Conservation (phyloP, 2,888 invertebrate genomes). For the Eristalis arbustorum region DNA sequence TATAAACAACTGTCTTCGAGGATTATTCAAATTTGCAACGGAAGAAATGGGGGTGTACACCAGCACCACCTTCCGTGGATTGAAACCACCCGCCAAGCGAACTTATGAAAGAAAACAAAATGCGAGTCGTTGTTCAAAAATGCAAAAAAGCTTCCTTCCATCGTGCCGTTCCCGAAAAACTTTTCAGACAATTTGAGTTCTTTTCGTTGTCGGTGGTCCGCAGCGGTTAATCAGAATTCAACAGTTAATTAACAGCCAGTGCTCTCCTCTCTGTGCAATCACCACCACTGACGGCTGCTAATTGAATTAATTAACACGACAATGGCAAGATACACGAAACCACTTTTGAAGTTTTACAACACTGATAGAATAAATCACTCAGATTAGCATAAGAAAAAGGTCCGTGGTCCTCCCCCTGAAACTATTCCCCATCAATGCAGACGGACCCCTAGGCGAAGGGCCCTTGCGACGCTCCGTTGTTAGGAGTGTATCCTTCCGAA, state of each 20-base stretch:
- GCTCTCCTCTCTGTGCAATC: conserved; percentile 28
- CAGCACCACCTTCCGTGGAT: neutral
- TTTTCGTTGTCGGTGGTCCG: neutral
- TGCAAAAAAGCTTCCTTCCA: neutral
- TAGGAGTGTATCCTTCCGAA: neutral
- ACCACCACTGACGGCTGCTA: conserved; percentile 38
- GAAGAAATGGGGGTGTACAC: neutral
- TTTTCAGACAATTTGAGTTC: conserved; percentile 10
- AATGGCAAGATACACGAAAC: conserved; percentile 52
- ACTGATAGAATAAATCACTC: conserved; percentile 62
- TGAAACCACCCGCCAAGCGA: neutral
- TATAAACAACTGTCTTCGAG: conserved; percentile 58
- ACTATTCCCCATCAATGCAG: neutral
- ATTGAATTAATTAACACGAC: conserved; percentile 66
- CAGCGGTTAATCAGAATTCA: conserved; percentile 14
- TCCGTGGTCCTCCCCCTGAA: neutral
- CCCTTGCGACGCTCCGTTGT: conserved; percentile 4
- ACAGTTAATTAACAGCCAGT: conserved; percentile 62
- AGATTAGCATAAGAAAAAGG: conserved; percentile 55
- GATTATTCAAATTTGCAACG: conserved; percentile 54
- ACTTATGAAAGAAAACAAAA: neutral
- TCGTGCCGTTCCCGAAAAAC: neutral
- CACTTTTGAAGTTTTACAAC: conserved; percentile 44
- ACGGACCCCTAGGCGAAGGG: neutral
- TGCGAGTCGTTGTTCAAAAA: conserved; percentile 31